These are phyloP conservation scores for Drosophila monieri DNA, from an alignment of 2,888 invertebrate species.

Conservation along the genomic window DNA sequence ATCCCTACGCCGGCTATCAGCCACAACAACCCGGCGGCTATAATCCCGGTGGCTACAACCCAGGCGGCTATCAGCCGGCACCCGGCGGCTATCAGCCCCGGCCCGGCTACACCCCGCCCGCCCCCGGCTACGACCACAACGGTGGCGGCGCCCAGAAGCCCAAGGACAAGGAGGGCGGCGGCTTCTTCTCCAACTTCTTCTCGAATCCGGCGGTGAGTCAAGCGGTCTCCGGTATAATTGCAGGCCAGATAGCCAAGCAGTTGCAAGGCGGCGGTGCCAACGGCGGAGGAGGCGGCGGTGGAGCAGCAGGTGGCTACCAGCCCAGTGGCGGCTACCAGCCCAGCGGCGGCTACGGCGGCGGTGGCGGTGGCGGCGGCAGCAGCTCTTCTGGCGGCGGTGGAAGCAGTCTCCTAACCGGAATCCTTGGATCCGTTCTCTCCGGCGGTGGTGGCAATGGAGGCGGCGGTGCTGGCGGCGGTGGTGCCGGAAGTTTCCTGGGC, in stretches of 20 bases:
- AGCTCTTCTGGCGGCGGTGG: constrained; percentile 53
- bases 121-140: constrained; percentile 75
- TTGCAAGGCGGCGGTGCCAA: constrained; percentile 82
- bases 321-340: constrained; percentile 72
- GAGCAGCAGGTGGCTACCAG: constrained; percentile 61
- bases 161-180: constrained; percentile 81
- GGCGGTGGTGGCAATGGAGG: constrained; percentile 64
- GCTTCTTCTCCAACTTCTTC: constrained; percentile 82
- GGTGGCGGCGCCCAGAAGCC: constrained; percentile 68
- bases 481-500: constrained; percentile 67
- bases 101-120: constrained; percentile 75
- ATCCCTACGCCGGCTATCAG: constrained; percentile 69
- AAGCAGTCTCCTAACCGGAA: constrained; percentile 76
- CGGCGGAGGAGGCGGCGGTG: constrained; percentile 55
- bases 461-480: constrained; percentile 49
- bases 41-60: constrained; percentile 71
- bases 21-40: constrained; percentile 56
- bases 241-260: constrained; percentile 82
- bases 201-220: constrained; percentile 82
- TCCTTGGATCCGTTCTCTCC: constrained; percentile 72
- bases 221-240: constrained; percentile 83
- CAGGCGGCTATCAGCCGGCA: constrained; percentile 56
- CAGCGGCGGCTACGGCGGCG: constrained; percentile 62
- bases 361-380: constrained; percentile 66
- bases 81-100: constrained; percentile 63